Percentiles rank a stretch among this genome's conserved stretches.
Evolutionary conservation across 2,888 invertebrate species (phyloP).

Genomic region (Lasioglossum calceatum): DNA sequence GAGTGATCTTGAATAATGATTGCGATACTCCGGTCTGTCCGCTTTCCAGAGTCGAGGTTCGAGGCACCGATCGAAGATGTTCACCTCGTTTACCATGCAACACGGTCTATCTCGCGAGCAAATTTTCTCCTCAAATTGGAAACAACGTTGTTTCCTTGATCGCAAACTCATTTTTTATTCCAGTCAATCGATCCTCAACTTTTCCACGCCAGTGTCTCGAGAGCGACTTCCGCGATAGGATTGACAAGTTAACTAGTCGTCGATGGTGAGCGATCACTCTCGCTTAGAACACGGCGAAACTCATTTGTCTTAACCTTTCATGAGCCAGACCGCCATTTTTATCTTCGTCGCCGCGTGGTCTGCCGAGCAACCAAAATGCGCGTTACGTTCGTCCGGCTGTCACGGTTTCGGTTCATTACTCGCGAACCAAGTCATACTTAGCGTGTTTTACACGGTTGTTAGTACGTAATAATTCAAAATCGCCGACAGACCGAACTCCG

Average conservation of each 20-base stretch:
- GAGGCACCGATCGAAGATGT: not conserved
- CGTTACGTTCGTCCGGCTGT: not conserved
- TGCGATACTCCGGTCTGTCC: constrained; percentile 3
- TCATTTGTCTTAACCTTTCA: not conserved
- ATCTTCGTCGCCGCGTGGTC: not conserved
- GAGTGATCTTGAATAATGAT: constrained; percentile 59
- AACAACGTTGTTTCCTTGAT: not conserved
- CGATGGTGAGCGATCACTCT: constrained; percentile 30
- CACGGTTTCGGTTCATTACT: not conserved
- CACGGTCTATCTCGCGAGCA: not conserved
- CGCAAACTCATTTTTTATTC: not conserved
- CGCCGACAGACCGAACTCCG: not conserved
- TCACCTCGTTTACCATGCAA: not conserved
- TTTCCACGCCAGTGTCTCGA: constrained; percentile 4
- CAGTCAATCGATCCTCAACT: constrained; percentile 4
- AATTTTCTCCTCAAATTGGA: not conserved
- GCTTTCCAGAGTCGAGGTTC: not conserved
- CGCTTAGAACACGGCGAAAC: not conserved
- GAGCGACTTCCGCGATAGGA: constrained; percentile 16
- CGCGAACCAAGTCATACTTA: not conserved
- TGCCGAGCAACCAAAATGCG: not conserved
- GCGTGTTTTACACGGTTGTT: not conserved
- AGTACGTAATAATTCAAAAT: not conserved
- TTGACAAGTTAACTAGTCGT: constrained; percentile 31
- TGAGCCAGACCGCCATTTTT: not conserved